Evolutionary conservation across 2,113 vertebrate genomes (phyloP).

Genomic region (Desmodus rotundus): DNA sequence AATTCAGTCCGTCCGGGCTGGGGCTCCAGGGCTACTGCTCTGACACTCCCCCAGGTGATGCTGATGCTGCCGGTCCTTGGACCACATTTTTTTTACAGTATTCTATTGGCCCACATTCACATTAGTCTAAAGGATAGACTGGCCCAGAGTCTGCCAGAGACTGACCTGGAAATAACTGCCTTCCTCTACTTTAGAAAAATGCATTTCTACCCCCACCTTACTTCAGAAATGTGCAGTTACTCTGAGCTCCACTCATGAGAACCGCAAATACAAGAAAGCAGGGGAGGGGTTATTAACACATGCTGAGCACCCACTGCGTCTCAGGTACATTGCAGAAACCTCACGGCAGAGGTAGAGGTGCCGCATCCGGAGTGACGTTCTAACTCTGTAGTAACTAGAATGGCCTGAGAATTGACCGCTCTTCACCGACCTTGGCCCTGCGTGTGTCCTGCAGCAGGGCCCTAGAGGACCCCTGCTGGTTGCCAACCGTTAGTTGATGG

Average conservation of each 20-base stretch:
- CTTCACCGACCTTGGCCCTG: background rate
- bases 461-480: background rate
- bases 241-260: background rate
- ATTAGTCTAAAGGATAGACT: background rate
- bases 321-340: background rate
- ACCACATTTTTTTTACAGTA: background rate
- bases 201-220: background rate
- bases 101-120: no score
- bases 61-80: background rate
- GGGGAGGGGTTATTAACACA: background rate
- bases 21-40: background rate
- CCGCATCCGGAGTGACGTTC: fast-evolving
- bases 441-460: background rate
- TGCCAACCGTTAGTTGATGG: background rate
- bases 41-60: background rate
- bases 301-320: background rate
- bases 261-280: background rate
- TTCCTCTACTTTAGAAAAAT: background rate
- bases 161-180: background rate
- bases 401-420: background rate
- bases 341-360: no score
- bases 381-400: background rate
- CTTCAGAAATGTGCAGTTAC: background rate
- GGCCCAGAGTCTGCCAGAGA: background rate
- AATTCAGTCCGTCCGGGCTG: background rate